phyloP scores from a whole-genome alignment of 2,888 invertebrate genomes.

The Zaprionus obscuricornis region DNA sequence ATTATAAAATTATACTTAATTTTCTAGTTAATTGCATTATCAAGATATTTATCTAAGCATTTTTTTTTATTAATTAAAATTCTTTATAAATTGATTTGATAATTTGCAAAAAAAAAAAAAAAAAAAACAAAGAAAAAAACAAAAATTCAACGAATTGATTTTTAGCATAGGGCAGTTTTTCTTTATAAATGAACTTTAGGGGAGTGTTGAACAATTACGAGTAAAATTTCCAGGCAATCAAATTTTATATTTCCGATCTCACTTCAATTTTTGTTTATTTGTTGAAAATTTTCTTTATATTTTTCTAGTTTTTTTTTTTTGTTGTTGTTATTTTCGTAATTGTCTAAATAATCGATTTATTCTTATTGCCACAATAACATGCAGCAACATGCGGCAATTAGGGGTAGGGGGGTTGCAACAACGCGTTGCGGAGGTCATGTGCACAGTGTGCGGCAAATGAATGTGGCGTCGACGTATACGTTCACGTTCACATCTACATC shows the following conservation, averaged over 20 bases:
- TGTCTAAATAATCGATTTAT: constrained; percentile 62
- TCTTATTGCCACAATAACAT: constrained; percentile 42
- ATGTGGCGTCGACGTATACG: no score
- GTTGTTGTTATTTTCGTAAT: constrained; percentile 44
- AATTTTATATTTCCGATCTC: constrained; percentile 57
- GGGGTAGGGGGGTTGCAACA: constrained; percentile 12
- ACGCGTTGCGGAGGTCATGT: constrained; percentile 58
- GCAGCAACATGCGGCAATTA: neutral
- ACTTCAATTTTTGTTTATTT: constrained; percentile 43
- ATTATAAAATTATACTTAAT: no score
- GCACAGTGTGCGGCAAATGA: constrained; percentile 33
- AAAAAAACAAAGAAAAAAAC: no score
- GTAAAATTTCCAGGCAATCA: constrained; percentile 40
- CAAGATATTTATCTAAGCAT: no score
- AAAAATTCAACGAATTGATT: constrained; percentile 7
- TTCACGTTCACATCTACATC: no score
- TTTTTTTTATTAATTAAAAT: constrained; percentile 4
- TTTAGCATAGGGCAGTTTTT: constrained; percentile 12
- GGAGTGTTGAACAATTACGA: constrained; percentile 31
- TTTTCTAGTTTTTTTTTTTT: constrained; percentile 44
- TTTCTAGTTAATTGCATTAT: no score
- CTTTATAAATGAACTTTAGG: no score
- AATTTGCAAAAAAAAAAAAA: no score
- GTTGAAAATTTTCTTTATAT: constrained; percentile 31
- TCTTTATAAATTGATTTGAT: constrained; percentile 1